These are phyloP conservation scores for Onychostruthus taczanowskii DNA, from an alignment of 2,113 vertebrate species.

Conservation along the genomic window DNA sequence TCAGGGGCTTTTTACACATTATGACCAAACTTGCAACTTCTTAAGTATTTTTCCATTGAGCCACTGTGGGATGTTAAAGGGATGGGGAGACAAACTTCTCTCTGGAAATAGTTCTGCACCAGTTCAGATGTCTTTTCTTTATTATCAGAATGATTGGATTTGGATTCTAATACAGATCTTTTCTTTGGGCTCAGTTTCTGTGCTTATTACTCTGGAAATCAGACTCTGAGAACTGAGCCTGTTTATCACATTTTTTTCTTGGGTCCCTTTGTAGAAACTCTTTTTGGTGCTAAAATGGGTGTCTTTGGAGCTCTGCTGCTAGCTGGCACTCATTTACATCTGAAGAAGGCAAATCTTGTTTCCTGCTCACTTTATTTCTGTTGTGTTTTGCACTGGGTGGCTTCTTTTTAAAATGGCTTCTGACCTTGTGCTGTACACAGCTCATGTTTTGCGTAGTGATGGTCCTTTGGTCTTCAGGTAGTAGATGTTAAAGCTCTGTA, in stretches of 20 bases:
- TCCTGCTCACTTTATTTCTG: background rate
- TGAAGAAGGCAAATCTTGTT: constrained; percentile 14
- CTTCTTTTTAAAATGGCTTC: background rate
- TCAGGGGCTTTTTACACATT: constrained; percentile 77
- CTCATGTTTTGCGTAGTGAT: background rate
- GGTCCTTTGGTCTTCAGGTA: background rate
- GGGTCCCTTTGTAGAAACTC: background rate
- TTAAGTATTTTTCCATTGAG: constrained; percentile 59
- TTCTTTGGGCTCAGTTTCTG: constrained; percentile 23
- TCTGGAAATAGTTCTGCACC: constrained; percentile 37
- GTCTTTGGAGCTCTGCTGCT: background rate
- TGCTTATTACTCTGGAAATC: constrained; percentile 29
- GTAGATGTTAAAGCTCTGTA: background rate
- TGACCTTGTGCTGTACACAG: background rate
- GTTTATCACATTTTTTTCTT: background rate
- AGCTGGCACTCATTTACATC: background rate
- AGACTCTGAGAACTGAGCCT: background rate
- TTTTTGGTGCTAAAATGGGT: background rate
- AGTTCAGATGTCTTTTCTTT: background rate
- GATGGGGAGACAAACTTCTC: constrained; percentile 33
- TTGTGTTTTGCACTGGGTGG: background rate
- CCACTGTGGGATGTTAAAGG: constrained; percentile 24
- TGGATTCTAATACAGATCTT: constrained; percentile 30
- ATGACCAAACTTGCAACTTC: constrained; percentile 72
- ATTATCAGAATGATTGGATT: constrained; percentile 27